Conservation (phyloP, 2,888 invertebrate genomes). For the Leptura quadrifasciata region DNA sequence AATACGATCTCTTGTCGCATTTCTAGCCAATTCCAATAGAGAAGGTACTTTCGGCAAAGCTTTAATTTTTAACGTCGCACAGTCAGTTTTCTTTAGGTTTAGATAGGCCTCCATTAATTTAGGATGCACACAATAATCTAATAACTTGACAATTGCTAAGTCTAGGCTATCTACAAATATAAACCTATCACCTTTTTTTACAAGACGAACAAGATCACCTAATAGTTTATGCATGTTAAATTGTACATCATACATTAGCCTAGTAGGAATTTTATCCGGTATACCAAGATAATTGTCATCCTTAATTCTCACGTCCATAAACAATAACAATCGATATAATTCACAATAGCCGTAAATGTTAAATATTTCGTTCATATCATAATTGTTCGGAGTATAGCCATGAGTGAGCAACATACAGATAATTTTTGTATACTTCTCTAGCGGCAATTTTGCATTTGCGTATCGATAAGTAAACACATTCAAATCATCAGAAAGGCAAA, state of each 20-base stretch:
- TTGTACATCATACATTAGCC: constrained; percentile 13
- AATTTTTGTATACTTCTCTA: constrained; percentile 23
- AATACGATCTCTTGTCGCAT: constrained; percentile 24
- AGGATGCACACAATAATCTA: constrained; percentile 24
- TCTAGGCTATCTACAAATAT: not conserved
- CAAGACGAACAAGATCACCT: not conserved
- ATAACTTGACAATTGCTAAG: not conserved
- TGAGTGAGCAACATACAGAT: constrained; percentile 29
- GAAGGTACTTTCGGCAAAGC: constrained; percentile 25
- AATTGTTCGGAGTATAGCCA: constrained; percentile 3
- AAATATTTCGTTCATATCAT: constrained; percentile 18
- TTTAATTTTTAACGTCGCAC: not conserved
- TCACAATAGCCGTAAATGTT: constrained; percentile 34
- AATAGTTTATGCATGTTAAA: not conserved
- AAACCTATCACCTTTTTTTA: not conserved
- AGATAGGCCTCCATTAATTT: not conserved
- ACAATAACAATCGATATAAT: constrained; percentile 35
- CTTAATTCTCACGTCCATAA: constrained; percentile 17
- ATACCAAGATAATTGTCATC: constrained; percentile 29
- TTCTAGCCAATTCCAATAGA: constrained; percentile 32
- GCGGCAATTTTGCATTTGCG: not conserved
- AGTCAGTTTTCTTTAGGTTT: not conserved
- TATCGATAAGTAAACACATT: not conserved
- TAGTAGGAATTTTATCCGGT: constrained; percentile 12
- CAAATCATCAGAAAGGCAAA: not conserved